Evolutionary conservation across 2,113 vertebrate genomes (phyloP), one percentile per base, ranked within the genome.

Genomic region (Marmota flaviventris): DNA sequence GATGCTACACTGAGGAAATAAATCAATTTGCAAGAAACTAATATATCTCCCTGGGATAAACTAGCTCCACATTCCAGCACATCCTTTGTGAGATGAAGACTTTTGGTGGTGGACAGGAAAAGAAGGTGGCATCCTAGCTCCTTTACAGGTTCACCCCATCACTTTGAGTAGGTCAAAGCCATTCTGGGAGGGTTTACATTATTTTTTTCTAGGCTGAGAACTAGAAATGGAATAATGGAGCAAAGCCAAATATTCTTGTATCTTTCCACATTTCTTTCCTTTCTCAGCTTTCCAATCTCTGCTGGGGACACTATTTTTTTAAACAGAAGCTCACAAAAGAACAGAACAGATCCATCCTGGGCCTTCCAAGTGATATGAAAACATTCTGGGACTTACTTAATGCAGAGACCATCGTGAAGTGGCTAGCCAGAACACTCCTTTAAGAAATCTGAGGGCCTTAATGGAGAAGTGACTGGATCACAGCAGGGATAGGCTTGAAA

Each of bases 31-130:
- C 27, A 89, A 20, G 42, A 89, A 96, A 94, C 77, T 91, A 81
- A 65, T 84, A 72, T 78, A 6, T 8, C 77, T 51, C 9, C 20
- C 11, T 76, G 17, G 20, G 8, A 88, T 85, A 76, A 67, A 58
- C 8, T 58, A 0, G 58, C 75, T 93, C 48, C 7, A 82, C 42
- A 78, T 96, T 78, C 37, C 67, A 95, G 78, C 48, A 91, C 39
- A 92, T 86, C 2, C 3, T 87, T 73, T 79, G 34, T 86, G 53
- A 96, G n/a, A 86, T 79, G 81, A 92, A 22, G 39, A 94, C 25
- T 92, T 96, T 37, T n/a, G n/a, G 48, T 92, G 45, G 2, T 75
- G 17, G 27, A 93, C 83, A 93, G 32, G 16, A 79, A 89, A 97
- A 95, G 27, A 82, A 88, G 29, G 93, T 90, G 85, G 12, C 29